phyloP scores from a whole-genome alignment of 2,113 vertebrate genomes.

The Odocoileus virginianus region DNA sequence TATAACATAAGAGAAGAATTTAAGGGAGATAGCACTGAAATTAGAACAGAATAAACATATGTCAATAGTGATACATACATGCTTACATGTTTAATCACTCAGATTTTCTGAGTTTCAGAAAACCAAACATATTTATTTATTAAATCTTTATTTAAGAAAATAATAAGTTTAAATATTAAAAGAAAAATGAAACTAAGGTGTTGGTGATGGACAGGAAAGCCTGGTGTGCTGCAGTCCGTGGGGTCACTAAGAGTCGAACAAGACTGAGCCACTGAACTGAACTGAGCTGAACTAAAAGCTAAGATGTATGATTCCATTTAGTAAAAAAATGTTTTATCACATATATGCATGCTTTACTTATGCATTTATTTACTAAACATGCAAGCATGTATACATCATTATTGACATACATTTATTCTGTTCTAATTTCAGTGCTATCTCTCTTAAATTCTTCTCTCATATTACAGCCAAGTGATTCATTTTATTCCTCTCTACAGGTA shows the following conservation, averaged over 20 bases:
- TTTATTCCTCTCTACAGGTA: background rate
- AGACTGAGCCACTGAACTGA: background rate
- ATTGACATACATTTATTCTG: background rate
- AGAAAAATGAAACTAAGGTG: background rate
- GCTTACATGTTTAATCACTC: background rate
- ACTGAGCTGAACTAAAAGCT: background rate
- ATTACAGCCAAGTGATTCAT: background rate
- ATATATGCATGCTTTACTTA: background rate
- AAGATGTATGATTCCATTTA: background rate
- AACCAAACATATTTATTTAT: background rate
- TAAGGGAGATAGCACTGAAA: background rate
- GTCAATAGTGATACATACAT: background rate
- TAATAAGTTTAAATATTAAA: background rate
- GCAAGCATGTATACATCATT: background rate
- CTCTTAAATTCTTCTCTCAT: background rate
- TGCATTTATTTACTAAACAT: background rate
- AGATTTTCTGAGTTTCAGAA: background rate
- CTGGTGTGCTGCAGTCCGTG: background rate
- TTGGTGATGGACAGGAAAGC: background rate
- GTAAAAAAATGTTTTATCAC: background rate
- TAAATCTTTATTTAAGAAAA: background rate
- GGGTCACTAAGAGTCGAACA: background rate
- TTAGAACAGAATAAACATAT: background rate
- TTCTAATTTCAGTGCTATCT: background rate
- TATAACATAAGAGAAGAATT: background rate